Conservation (phyloP, 64 coral and sea anemone genomes). For the Dendronephthya gigantea region DNA sequence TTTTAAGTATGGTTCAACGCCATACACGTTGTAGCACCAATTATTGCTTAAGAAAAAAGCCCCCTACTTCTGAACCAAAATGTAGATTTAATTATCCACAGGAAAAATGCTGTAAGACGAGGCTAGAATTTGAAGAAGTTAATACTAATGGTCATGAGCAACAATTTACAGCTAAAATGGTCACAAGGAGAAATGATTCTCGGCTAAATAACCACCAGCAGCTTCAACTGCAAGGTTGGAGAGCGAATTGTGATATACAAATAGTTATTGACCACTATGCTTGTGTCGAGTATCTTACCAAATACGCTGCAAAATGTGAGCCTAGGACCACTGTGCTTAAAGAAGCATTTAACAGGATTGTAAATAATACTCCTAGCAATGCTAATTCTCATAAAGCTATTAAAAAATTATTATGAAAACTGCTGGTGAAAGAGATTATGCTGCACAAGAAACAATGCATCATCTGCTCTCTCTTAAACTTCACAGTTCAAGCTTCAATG, state of each 20-base stretch:
- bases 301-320: constrained; percentile 6
- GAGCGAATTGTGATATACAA: constrained; percentile 9
- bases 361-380: neutral
- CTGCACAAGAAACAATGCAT: too few species aligned
- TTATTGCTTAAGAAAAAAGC: too few species aligned
- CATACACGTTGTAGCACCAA: constrained; percentile 10
- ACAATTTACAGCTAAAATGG: neutral
- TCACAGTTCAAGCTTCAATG: too few species aligned
- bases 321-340: neutral
- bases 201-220: neutral
- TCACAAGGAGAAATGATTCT: neutral
- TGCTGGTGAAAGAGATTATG: too few species aligned
- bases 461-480: too few species aligned
- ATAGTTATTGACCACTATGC: neutral
- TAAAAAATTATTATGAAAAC: too few species aligned
- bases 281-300: neutral
- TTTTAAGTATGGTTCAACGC: neutral
- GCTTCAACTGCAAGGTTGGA: neutral
- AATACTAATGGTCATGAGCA: neutral
- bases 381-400: too few species aligned
- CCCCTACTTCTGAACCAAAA: too few species aligned
- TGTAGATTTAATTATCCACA: constrained; percentile 20
- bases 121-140: neutral
- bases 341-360: constrained; percentile 22
- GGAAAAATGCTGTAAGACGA: neutral